Percentiles rank a stretch among this genome's conserved stretches.
phyloP scores from a whole-genome alignment of 2,113 vertebrate species.

The Thomomys bottae region DNA sequence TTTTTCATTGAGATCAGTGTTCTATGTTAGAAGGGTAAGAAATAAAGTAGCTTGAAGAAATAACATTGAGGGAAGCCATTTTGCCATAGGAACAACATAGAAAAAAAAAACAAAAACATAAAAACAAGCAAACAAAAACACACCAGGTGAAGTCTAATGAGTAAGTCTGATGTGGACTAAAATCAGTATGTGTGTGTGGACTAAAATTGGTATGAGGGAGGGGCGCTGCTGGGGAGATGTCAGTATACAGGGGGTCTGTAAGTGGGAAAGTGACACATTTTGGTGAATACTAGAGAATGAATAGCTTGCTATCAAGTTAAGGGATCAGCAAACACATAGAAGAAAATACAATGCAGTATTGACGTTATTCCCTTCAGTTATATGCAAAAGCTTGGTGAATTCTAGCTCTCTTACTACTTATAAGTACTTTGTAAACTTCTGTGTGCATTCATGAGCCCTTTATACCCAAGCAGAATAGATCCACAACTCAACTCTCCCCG shows the following conservation, averaged over 20 bases:
- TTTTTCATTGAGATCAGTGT: constrained; percentile 13
- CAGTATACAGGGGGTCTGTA: neutral
- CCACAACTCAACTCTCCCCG: neutral
- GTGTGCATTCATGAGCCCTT: rapidly evolving
- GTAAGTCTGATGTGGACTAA: neutral
- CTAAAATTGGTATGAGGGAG: too few relatives aligned
- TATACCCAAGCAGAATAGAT: neutral
- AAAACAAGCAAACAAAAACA: too few relatives aligned
- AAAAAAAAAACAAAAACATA: too few relatives aligned
- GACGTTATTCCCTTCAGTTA: neutral
- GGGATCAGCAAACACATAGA: neutral
- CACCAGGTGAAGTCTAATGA: neutral
- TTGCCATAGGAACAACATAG: neutral
- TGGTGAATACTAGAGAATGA: neutral
- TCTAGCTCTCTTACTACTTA: neutral
- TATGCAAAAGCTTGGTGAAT: neutral
- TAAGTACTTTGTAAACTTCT: neutral
- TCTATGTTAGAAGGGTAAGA: constrained; percentile 31
- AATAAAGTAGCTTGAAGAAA: neutral
- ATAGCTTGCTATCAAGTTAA: neutral
- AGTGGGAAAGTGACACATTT: neutral
- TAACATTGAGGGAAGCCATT: neutral
- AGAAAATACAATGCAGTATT: neutral
- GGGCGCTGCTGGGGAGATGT: neutral
- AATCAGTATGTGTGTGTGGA: neutral